Evolutionary conservation across 2,113 vertebrate species (phyloP), one percentile per base, ranked within the genome.

Genomic region (Puffinus mauretanicus): DNA sequence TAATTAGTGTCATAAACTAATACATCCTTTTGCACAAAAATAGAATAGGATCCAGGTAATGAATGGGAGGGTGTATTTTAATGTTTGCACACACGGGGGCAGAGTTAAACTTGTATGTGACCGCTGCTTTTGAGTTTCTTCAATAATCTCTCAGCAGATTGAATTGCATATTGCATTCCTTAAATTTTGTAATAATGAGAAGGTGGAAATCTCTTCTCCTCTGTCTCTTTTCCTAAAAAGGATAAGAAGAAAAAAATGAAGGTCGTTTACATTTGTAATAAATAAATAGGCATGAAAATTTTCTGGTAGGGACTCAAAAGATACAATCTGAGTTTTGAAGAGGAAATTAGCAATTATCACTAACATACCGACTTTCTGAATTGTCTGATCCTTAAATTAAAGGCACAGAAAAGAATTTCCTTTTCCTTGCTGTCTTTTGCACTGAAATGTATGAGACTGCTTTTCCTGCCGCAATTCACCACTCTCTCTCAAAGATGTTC

Each of bases 41-140:
- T 27, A 20, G 58, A 66, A 16, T 6, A 26, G 51, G 29, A 69
- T 40, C 58, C 54, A 22, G 82, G 21, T 17, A 24, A 17, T 6
- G 76, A 27, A 18, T 16, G 36, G 29, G 12, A 40, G 11, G 32
- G 7, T 95, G 91, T 69, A 19, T 60, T 96, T 79, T 82, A 30
- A 49, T 10, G 18, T 82, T 96, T 94, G 94, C 42, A 62, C 96
- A 91, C 94, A 91, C 0, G 91, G 75, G 94, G 96, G 96, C 96
- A 95, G 93, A 93, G 49, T 69, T 67, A 60, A 84, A 60, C 89
- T 42, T 78, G 46, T 55, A 27, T 88, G 80, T 49, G 79, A 21
- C 36, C 1, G 2, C 40, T 51, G 64, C 55, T 62, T 58, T 55
- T 78, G 60, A 14, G 32, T 84, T 84, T 84, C 46, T 83, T 55